A percentile compares a stretch with the other conserved stretches of the same genome.
Conservation (phyloP, 2,797 vertebrate genomes). For the Mallotus villosus region DNA sequence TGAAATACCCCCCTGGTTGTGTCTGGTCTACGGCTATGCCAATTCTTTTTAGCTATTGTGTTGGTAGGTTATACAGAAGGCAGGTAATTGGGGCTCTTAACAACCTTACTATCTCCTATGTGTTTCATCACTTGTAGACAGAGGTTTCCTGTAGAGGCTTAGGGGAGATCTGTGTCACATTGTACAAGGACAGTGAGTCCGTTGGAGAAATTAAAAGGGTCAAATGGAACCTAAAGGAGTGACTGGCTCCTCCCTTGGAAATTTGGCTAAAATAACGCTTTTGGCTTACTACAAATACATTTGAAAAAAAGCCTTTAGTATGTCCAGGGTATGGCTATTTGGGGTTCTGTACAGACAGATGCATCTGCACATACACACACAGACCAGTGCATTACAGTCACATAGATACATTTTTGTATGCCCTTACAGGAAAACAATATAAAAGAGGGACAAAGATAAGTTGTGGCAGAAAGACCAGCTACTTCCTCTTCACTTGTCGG, state of each 20-base stretch:
- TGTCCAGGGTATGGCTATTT: neutral
- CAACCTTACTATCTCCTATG: neutral
- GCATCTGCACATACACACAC: neutral
- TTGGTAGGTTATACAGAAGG: neutral
- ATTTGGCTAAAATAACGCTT: neutral
- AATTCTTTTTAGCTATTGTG: neutral
- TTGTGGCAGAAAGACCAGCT: neutral
- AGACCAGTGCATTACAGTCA: neutral
- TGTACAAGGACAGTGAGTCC: slow-evolving; percentile 43
- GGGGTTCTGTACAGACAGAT: neutral
- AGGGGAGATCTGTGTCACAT: slow-evolving; percentile 37
- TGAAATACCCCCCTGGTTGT: too few species aligned
- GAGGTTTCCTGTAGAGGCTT: neutral
- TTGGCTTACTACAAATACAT: too few species aligned
- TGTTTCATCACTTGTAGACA: neutral
- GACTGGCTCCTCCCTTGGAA: slow-evolving; percentile 21
- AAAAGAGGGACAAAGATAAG: neutral
- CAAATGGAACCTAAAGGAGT: slow-evolving; percentile 5
- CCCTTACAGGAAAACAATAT: neutral
- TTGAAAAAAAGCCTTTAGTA: neutral
- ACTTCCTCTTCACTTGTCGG: neutral
- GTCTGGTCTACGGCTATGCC: neutral
- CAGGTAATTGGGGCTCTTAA: neutral
- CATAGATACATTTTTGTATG: too few species aligned
- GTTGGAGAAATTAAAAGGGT: slow-evolving; percentile 9